A percentile compares a stretch with the other conserved stretches of the same genome.
phyloP scores from a whole-genome alignment of 2,888 invertebrate species.

The Portevinia maculata region DNA sequence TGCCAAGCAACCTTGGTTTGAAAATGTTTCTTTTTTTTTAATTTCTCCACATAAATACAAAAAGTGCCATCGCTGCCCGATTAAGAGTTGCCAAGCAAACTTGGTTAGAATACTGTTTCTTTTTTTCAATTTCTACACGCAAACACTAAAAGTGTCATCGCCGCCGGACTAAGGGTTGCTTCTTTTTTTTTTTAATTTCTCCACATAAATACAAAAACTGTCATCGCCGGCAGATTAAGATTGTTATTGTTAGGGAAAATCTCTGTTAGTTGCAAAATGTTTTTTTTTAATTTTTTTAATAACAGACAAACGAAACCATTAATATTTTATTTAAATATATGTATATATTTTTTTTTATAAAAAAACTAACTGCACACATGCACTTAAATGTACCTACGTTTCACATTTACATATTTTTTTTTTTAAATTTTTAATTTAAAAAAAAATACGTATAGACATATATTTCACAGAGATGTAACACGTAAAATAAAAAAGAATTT shows the following conservation, averaged over 20 bases:
- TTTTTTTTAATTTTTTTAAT: background rate
- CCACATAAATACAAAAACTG: too few species aligned
- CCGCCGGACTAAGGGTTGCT: too few species aligned
- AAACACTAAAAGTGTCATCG: too few species aligned
- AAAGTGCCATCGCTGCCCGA: too few species aligned
- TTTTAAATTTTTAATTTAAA: conserved; percentile 8
- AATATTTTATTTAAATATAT: conserved; percentile 4
- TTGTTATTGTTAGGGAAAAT: background rate
- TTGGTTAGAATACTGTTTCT: too few species aligned
- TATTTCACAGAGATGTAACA: conserved; percentile 27
- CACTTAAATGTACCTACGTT: conserved; percentile 11
- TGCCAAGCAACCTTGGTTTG: too few species aligned
- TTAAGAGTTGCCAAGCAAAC: too few species aligned
- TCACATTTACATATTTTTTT: background rate
- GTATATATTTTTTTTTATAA: conserved; percentile 8
- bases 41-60: too few species aligned
- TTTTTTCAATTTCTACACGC: too few species aligned
- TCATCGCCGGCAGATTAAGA: too few species aligned
- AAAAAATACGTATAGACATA: conserved; percentile 23
- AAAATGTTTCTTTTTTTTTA: too few species aligned
- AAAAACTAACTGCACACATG: conserved; percentile 38
- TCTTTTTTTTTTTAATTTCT: too few species aligned
- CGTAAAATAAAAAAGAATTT: conserved; percentile 18
- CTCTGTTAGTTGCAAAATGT: background rate
- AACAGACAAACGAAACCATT: conserved; percentile 7